Evolutionary conservation across 2,797 vertebrate species (phyloP).

Genomic region (Vultur gryphus): DNA sequence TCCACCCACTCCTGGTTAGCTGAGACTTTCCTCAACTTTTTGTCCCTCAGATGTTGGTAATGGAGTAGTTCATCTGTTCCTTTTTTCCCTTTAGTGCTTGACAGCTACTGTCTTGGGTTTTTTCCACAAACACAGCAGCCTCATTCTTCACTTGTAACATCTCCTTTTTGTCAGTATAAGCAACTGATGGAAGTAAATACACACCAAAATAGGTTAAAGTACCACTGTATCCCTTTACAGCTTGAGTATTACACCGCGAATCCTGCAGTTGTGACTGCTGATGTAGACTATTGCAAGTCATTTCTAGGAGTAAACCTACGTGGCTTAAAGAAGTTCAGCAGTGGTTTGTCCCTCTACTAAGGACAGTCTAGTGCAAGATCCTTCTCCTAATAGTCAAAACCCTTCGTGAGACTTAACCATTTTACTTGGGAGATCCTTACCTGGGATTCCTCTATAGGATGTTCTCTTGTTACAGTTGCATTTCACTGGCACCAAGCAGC

Average conservation of each 20-base stretch:
- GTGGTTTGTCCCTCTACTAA: neutral
- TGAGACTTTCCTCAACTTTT: neutral
- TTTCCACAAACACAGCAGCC: neutral
- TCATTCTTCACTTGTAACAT: neutral
- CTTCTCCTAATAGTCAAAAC: neutral
- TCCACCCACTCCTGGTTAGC: neutral
- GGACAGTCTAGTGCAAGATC: neutral
- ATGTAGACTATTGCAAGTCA: neutral
- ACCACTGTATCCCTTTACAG: neutral
- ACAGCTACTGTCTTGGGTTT: neutral
- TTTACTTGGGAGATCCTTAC: neutral
- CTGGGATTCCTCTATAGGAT: neutral
- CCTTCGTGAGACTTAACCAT: neutral
- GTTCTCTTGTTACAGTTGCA: neutral
- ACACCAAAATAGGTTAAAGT: neutral
- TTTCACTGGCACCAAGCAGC: neutral
- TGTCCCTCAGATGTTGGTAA: neutral
- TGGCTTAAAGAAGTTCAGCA: neutral
- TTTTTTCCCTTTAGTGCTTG: neutral
- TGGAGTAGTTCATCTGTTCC: neutral
- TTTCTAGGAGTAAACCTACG: neutral
- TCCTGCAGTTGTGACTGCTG: neutral
- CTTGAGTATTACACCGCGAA: neutral
- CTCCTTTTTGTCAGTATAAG: neutral
- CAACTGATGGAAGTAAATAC: neutral